Conservation (phyloP, 2,888 invertebrate species). For the Myopa tessellatipennis region DNA sequence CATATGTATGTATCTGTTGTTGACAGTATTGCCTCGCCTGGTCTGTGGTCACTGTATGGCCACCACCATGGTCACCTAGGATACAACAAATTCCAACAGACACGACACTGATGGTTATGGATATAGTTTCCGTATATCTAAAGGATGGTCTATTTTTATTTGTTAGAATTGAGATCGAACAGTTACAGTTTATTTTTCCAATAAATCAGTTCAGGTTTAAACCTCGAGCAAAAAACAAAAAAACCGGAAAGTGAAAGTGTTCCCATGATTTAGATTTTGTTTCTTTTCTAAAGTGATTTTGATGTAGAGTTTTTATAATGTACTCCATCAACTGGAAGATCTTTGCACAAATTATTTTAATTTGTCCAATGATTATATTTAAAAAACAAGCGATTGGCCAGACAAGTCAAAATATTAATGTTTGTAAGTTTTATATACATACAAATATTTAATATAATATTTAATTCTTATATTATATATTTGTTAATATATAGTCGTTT, state of each 20-base stretch:
- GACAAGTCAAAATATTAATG: conserved; percentile 79
- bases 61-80: conserved; percentile 45
- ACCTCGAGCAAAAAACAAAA: conserved; percentile 18
- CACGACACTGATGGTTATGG: conserved; percentile 10
- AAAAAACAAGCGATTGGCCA: conserved; percentile 64
- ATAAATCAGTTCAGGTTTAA: conserved; percentile 35
- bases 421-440: conserved; percentile 73
- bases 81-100: conserved; percentile 41
- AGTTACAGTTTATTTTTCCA: conserved; percentile 27
- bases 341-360: conserved; percentile 42
- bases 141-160: no score
- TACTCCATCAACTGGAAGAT: conserved; percentile 30
- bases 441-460: background rate
- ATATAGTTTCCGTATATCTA: background rate
- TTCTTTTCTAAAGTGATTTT: conserved; percentile 19
- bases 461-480: background rate
- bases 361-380: conserved; percentile 44
- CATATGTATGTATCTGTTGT: background rate
- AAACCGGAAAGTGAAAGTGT: background rate
- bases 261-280: background rate
- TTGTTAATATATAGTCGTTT: background rate
- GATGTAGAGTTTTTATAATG: conserved; percentile 37
- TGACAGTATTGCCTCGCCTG: background rate
- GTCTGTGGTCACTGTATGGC: conserved; percentile 1
- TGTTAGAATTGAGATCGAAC: background rate